Conservation (phyloP, 2,797 vertebrate species). For the Ctenopoma kingsleyae region DNA sequence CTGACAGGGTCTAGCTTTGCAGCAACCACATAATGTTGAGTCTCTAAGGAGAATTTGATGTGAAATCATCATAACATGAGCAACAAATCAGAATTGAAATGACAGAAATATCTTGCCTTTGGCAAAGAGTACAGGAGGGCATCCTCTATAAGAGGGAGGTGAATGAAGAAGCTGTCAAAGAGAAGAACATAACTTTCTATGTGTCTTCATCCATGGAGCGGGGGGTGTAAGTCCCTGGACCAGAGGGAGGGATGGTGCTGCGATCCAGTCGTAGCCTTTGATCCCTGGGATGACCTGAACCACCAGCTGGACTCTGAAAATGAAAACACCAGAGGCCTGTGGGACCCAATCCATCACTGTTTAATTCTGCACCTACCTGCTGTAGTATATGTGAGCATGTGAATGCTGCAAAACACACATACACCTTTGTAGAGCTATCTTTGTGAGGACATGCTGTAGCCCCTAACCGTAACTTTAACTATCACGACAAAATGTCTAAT, state of each 20-base stretch:
- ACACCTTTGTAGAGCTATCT: not conserved
- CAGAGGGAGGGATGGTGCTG: slow-evolving; percentile 65
- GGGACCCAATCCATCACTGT: slow-evolving; percentile 76
- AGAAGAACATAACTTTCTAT: slow-evolving; percentile 49
- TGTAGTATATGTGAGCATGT: slow-evolving; percentile 5
- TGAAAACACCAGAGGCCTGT: slow-evolving; percentile 75
- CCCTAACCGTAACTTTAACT: too few relatives aligned
- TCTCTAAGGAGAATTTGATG: slow-evolving; percentile 39
- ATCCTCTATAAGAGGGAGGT: slow-evolving; percentile 41
- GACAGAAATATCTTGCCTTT: slow-evolving; percentile 52
- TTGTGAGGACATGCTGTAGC: too few relatives aligned
- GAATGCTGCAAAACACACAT: not conserved
- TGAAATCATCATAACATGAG: slow-evolving; percentile 34
- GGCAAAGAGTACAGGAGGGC: slow-evolving; percentile 47
- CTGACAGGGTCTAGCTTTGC: slow-evolving; percentile 10
- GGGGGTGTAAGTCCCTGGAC: slow-evolving; percentile 46
- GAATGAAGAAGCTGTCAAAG: slow-evolving; percentile 61
- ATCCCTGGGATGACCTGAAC: slow-evolving; percentile 77
- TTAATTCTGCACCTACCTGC: slow-evolving; percentile 26
- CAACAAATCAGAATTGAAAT: slow-evolving; percentile 47
- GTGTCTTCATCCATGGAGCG: slow-evolving; percentile 46
- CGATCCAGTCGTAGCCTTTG: slow-evolving; percentile 80
- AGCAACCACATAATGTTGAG: slow-evolving; percentile 7
- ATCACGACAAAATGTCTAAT: too few relatives aligned
- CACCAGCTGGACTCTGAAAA: slow-evolving; percentile 73